Conservation (phyloP, 2,113 vertebrate genomes). For the Prunella himalayana region DNA sequence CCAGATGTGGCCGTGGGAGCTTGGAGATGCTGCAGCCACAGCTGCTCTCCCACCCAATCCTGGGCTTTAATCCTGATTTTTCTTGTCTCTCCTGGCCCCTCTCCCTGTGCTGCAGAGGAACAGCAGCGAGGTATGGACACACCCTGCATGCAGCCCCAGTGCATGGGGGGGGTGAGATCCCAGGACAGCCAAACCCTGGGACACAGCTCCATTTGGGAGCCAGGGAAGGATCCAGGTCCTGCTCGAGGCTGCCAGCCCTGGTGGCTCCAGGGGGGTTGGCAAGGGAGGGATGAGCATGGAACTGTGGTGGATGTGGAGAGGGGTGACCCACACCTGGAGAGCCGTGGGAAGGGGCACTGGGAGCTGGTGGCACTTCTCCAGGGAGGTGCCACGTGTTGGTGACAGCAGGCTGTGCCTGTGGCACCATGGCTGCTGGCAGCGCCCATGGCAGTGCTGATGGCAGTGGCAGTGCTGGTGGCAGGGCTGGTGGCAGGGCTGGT, state of each 20-base stretch:
- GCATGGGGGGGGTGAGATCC: neutral
- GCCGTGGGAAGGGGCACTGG: neutral
- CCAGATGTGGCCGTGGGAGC: accelerated
- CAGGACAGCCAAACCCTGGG: neutral
- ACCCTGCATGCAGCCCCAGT: neutral
- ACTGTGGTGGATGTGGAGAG: accelerated
- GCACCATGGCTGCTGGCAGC: accelerated
- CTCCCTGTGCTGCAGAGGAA: constrained; percentile 1
- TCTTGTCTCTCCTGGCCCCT: neutral
- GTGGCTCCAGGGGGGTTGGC: neutral
- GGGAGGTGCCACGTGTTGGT: neutral
- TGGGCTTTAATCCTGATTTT: neutral
- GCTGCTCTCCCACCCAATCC: accelerated
- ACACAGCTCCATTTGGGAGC: accelerated
- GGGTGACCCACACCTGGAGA: neutral
- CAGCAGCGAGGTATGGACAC: neutral
- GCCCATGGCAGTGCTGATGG: too few relatives aligned
- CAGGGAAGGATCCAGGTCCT: neutral
- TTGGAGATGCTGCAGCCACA: neutral
- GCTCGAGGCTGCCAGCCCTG: accelerated
- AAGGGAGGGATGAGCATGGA: neutral
- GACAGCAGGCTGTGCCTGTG: neutral
- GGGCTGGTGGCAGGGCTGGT: too few relatives aligned
- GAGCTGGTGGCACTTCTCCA: neutral
- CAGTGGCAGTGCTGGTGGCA: too few relatives aligned